Evolutionary conservation across 2,888 invertebrate genomes (phyloP), one percentile per base, ranked within the genome.

Genomic region (Venusia cambrica): DNA sequence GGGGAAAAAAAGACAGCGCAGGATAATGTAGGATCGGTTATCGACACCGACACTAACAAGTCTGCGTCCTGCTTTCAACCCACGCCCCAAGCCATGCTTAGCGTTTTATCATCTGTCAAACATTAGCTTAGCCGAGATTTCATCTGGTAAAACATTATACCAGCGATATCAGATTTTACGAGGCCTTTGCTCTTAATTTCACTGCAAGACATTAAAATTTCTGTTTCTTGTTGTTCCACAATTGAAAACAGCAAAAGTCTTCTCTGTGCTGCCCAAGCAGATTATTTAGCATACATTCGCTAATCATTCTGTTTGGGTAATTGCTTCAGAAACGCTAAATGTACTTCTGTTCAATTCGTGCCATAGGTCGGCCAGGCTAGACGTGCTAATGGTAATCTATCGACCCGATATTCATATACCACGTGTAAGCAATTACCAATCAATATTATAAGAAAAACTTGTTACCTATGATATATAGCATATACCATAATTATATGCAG

Each of bases 271-370:
- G n/a, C n/a, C n/a, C n/a, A n/a, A n/a, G 14, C 8, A 12, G 9
- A 43, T 45, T 74, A 63, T 68, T 80, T 81, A 79, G 74, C 70
- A 42, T 56, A 47, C 44, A 46, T 59, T 43, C 54, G 73, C 71
- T 80, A 83, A 81, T 74, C 52, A 60, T 38, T 44, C 39, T 49
- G 48, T 46, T 70, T 56, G 57, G 56, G 60, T 80, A 78, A 84
- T 81, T 83, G 75, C 65, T 78, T 64, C 46, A 59, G 52, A 62
- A 65, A 62, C 63, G 79, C 69, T 83, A 80, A 81, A 83, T 81
- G 63, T 50, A 45, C 46, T 51, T 52, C 48, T 56, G 54, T 57
- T 48, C 66, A 65, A 73, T 72, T 73, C 50, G 48, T 62, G 55
- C 51, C 51, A 54, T 48, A 44, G 51, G 37, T 48, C 48, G 53